These are phyloP conservation scores for Kuschelorhynchus macadamiae DNA, from an alignment of 2,888 invertebrate genomes.

Conservation along the genomic window DNA sequence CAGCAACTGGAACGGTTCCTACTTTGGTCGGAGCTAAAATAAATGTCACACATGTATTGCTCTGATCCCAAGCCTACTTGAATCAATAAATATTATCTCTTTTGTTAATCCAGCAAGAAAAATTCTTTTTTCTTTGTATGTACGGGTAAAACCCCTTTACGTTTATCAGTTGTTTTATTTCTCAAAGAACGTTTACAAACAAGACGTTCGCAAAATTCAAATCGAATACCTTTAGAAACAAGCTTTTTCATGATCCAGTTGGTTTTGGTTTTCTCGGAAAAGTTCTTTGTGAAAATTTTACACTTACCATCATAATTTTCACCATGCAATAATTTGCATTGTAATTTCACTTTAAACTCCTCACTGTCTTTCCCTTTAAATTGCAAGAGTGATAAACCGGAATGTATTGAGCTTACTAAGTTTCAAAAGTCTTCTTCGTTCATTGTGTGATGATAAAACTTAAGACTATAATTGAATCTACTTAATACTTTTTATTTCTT, in stretches of 20 bases:
- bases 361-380: background rate
- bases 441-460: no score
- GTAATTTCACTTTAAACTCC: background rate
- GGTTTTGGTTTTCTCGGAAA: no score
- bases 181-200: background rate
- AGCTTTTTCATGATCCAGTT: background rate
- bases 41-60: no score
- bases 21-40: no score
- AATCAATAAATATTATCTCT: no score
- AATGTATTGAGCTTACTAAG: background rate
- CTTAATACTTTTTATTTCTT: no score
- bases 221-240: constrained; percentile 6
- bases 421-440: background rate
- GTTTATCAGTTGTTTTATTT: background rate
- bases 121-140: constrained; percentile 19
- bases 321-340: background rate
- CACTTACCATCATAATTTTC: background rate
- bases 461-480: no score
- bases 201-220: constrained; percentile 10
- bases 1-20: no score
- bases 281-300: no score
- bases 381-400: background rate
- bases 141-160: no score
- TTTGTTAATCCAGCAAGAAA: no score
- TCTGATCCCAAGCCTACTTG: no score